A percentile compares a stretch with the other conserved stretches of the same genome.
These are phyloP conservation scores for Lates japonicus DNA, from an alignment of 2,797 vertebrate species.

Conservation along the genomic window DNA sequence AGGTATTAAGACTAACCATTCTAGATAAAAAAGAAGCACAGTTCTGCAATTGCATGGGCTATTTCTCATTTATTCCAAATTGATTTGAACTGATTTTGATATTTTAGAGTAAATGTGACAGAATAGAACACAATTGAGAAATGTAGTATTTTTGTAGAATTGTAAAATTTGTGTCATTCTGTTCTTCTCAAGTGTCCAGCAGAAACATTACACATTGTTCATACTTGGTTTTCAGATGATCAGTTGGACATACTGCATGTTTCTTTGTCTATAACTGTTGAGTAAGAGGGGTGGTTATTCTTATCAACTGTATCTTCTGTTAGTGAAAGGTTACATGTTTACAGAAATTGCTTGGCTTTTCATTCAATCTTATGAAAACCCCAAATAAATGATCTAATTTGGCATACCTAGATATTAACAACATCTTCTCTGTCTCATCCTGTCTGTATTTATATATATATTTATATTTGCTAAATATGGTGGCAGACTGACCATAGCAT, in stretches of 20 bases:
- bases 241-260: neutral
- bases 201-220: neutral
- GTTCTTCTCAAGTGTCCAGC: neutral
- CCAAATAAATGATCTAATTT: too few species aligned
- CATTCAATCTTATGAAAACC: too few species aligned
- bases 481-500: too few species aligned
- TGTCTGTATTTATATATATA: too few species aligned
- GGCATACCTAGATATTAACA: too few species aligned
- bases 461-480: too few species aligned
- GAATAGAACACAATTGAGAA: neutral
- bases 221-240: neutral
- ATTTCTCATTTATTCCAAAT: neutral
- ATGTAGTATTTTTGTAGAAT: neutral
- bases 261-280: neutral
- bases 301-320: neutral
- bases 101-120: neutral
- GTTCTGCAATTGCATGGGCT: neutral
- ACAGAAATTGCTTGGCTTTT: too few species aligned
- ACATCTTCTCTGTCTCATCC: too few species aligned
- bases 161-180: neutral
- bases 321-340: too few species aligned
- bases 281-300: neutral
- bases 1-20: neutral
- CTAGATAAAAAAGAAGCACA: neutral
- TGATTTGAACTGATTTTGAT: neutral